Conservation (phyloP, 1,140 invertebrate genomes). For the Drosophila watanabei region DNA sequence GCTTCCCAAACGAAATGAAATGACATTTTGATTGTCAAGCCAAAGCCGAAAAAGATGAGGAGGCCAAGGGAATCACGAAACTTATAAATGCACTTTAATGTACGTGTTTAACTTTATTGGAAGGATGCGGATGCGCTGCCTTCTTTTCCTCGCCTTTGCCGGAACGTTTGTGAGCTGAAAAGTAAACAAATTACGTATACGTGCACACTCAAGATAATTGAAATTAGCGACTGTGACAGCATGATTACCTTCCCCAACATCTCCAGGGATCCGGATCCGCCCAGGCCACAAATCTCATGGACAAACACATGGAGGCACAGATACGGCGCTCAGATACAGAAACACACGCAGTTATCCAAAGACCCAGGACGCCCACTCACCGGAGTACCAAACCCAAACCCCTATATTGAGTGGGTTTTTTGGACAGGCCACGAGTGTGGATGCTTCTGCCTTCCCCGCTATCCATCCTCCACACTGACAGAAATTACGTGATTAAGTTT, state of each 20-base stretch:
- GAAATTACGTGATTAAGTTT: neutral
- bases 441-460: slow-evolving; percentile 36
- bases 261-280: slow-evolving; percentile 35
- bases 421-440: slow-evolving; percentile 58
- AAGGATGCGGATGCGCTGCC: slow-evolving; percentile 51
- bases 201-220: slow-evolving; percentile 77
- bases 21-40: slow-evolving; percentile 73
- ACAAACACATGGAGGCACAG: slow-evolving; percentile 32
- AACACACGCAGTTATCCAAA: slow-evolving; percentile 44
- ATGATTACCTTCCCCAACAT: slow-evolving; percentile 75
- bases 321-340: slow-evolving; percentile 35
- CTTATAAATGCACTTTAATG: slow-evolving; percentile 56
- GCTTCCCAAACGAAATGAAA: slow-evolving; percentile 61
- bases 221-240: slow-evolving; percentile 81
- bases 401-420: slow-evolving; percentile 78
- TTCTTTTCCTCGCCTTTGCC: slow-evolving; percentile 16
- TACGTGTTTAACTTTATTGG: slow-evolving; percentile 44
- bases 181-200: slow-evolving; percentile 75
- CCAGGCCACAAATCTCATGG: slow-evolving; percentile 65
- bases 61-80: slow-evolving; percentile 32
- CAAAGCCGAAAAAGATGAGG: slow-evolving; percentile 44
- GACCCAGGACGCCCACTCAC: slow-evolving; percentile 63
- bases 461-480: slow-evolving; percentile 10
- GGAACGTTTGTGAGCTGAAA: slow-evolving; percentile 34
- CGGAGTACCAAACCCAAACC: slow-evolving; percentile 68